Conservation (phyloP, 2,113 vertebrate species). For the Ivindomyrus marchei region DNA sequence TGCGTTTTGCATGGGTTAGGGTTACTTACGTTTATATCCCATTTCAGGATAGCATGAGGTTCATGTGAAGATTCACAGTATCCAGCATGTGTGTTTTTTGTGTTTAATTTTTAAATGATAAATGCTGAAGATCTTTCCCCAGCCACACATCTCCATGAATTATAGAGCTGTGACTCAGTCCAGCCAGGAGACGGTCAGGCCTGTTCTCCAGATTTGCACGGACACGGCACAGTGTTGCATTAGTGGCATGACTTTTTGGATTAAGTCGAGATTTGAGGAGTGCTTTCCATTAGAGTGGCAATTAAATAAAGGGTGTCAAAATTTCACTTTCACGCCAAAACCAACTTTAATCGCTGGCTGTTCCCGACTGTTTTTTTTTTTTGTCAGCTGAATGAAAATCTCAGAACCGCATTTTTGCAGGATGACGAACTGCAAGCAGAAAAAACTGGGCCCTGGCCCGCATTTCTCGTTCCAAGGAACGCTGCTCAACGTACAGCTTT, state of each 20-base stretch:
- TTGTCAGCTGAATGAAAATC: slow-evolving; percentile 17
- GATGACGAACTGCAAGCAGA: background rate
- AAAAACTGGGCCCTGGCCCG: background rate
- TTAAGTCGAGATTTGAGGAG: background rate
- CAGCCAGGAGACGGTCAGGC: background rate
- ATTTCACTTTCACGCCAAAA: slow-evolving; percentile 21
- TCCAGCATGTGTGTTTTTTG: background rate
- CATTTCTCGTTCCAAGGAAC: background rate
- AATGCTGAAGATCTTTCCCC: background rate
- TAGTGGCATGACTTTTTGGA: background rate
- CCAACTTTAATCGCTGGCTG: slow-evolving; percentile 14
- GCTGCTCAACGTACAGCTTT: slow-evolving; percentile 11
- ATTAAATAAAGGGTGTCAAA: slow-evolving; percentile 24
- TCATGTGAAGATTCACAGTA: background rate
- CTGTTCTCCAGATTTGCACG: background rate
- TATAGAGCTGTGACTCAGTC: background rate
- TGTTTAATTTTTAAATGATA: background rate
- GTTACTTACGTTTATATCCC: background rate
- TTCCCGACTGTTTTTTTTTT: background rate
- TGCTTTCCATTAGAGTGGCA: slow-evolving; percentile 8
- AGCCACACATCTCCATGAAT: background rate
- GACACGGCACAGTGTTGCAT: background rate
- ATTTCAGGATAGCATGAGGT: background rate
- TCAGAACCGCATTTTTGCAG: slow-evolving; percentile 17
- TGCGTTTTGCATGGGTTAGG: background rate